These are phyloP conservation scores for Onychostoma macrolepis DNA, from an alignment of 2,113 vertebrate species.

Conservation along the genomic window DNA sequence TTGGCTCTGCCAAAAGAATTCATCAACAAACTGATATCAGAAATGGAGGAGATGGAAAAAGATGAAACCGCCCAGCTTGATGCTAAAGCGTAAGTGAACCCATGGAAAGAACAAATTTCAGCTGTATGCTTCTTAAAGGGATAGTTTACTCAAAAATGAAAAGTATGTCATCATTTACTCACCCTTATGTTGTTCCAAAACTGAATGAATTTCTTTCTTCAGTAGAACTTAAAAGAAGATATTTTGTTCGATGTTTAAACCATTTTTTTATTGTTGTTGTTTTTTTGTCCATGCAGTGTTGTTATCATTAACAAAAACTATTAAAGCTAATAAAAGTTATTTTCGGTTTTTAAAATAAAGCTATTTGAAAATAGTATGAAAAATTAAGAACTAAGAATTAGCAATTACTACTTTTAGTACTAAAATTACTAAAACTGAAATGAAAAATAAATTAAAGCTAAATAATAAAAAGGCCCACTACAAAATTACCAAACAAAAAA, in stretches of 20 bases:
- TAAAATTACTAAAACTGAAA: too few species aligned
- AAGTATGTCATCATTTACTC: not conserved
- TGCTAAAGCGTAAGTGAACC: conserved; percentile 83
- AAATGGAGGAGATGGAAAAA: conserved; percentile 92
- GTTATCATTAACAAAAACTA: not conserved
- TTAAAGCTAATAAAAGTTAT: not conserved
- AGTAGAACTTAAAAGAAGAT: not conserved
- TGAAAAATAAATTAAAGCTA: too few species aligned
- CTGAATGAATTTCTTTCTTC: not conserved
- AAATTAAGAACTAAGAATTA: too few species aligned
- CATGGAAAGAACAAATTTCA: not conserved
- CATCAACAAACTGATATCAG: conserved; percentile 85
- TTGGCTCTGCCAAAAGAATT: conserved; percentile 81
- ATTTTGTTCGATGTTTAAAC: not conserved
- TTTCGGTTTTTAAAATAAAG: too few species aligned
- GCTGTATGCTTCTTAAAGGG: not conserved
- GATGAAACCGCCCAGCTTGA: conserved; percentile 85
- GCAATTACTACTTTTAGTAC: too few species aligned
- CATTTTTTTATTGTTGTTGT: not conserved
- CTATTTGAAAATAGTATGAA: too few species aligned
- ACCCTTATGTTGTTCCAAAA: not conserved
- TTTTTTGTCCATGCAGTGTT: not conserved
- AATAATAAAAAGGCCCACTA: too few species aligned
- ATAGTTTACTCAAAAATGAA: not conserved
- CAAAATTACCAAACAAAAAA: too few species aligned